Conservation (phyloP, 2,888 invertebrate genomes). For the Zaprionus lineosus region DNA sequence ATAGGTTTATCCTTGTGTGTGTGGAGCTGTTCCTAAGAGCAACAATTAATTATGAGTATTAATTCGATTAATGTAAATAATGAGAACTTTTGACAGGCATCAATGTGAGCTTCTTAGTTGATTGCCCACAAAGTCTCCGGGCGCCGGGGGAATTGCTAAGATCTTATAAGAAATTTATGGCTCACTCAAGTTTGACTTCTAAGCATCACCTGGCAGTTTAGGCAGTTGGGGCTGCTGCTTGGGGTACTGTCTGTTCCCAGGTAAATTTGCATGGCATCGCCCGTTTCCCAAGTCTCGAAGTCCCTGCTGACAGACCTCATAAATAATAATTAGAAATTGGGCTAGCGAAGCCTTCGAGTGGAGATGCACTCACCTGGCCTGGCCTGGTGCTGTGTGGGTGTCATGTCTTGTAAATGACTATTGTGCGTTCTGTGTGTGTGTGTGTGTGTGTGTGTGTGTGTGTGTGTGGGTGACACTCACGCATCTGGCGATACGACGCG, state of each 20-base stretch:
- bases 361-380: conserved; percentile 42
- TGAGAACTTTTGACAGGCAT: too few species aligned
- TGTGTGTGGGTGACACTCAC: conserved; percentile 34
- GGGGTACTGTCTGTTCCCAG: neutral
- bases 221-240: neutral
- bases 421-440: conserved; percentile 9
- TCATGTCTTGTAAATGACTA: too few species aligned
- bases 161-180: too few species aligned
- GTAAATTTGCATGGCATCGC: conserved; percentile 19
- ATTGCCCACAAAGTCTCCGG: too few species aligned
- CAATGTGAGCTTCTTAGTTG: too few species aligned
- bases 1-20: too few species aligned
- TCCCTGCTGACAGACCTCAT: conserved; percentile 52
- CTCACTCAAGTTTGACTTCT: too few species aligned
- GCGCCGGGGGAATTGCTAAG: too few species aligned
- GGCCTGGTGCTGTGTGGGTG: conserved; percentile 8
- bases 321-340: conserved; percentile 60
- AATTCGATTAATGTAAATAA: too few species aligned
- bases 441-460: conserved; percentile 8
- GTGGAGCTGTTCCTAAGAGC: too few species aligned
- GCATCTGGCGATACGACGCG: conserved; percentile 30
- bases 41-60: too few species aligned
- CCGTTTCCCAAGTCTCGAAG: conserved; percentile 6
- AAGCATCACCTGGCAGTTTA: too few species aligned
- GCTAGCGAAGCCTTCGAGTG: conserved; percentile 51